phyloP scores from a whole-genome alignment of 2,888 invertebrate genomes.

The Odontothrips loti region DNA sequence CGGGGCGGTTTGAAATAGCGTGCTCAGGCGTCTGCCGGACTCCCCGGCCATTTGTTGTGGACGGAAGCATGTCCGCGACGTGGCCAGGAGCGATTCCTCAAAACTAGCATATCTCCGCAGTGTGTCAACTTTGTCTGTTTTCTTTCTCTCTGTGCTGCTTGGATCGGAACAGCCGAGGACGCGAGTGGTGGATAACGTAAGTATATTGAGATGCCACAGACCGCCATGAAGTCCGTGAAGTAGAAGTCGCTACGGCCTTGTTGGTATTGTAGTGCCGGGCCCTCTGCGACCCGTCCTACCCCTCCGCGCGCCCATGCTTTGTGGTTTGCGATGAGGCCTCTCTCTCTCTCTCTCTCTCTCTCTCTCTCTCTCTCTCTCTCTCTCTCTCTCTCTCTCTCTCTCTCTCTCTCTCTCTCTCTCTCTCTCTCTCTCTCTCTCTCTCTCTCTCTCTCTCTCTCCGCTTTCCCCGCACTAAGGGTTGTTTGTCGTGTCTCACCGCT shows the following conservation, averaged over 20 bases:
- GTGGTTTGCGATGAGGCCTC: slow-evolving; percentile 8
- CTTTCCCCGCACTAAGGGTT: not conserved
- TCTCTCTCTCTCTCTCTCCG: slow-evolving; percentile 27
- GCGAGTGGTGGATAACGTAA: slow-evolving; percentile 1
- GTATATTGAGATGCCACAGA: not conserved
- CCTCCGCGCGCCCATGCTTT: not conserved
- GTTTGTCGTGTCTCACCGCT: slow-evolving; percentile 9
- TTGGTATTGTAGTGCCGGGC: too few species aligned
- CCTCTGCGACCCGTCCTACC: too few species aligned
- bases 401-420: slow-evolving; percentile 24
- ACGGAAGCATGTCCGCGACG: too few species aligned
- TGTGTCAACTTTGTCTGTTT: not conserved
- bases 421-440: slow-evolving; percentile 29
- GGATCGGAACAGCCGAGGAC: not conserved
- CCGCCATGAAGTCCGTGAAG: too few species aligned
- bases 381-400: slow-evolving; percentile 30
- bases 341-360: slow-evolving; percentile 29
- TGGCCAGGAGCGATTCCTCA: too few species aligned
- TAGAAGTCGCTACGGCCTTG: too few species aligned
- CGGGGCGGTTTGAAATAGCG: not conserved
- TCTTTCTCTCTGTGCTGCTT: not conserved
- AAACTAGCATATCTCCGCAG: too few species aligned
- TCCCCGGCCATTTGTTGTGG: too few species aligned
- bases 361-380: slow-evolving; percentile 29
- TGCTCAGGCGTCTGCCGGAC: not conserved